phyloP scores from a whole-genome alignment of 2,888 invertebrate genomes.

The Eilema sororculum region DNA sequence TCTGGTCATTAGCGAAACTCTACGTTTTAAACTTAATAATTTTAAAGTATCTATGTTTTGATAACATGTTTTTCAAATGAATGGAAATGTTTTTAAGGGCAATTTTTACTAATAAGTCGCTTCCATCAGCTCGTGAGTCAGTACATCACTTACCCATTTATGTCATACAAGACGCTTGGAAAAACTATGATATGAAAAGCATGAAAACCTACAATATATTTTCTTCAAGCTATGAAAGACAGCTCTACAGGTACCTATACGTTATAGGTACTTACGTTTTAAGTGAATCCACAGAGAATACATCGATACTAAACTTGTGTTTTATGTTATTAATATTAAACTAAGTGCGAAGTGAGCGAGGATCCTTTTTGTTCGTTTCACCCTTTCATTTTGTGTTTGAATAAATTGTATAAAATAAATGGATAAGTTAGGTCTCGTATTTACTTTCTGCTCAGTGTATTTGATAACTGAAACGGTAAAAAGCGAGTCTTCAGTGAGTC shows the following conservation, averaged over 20 bases:
- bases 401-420: background rate
- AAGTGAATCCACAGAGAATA: background rate
- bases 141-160: no score
- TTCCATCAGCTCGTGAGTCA: no score
- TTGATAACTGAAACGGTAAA: background rate
- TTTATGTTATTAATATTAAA: slow-evolving; percentile 11
- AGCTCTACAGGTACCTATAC: background rate
- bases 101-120: no score
- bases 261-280: background rate
- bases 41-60: no score
- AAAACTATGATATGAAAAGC: background rate
- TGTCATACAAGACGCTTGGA: no score
- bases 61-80: no score
- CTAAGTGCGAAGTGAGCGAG: background rate
- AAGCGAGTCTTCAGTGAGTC: background rate
- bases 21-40: no score
- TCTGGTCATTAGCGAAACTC: no score
- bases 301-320: background rate
- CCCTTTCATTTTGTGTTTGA: background rate
- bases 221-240: background rate
- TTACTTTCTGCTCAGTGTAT: background rate
- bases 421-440: background rate
- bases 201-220: background rate
- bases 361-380: background rate
- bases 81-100: no score